Percentiles rank a stretch among this genome's conserved stretches.
Evolutionary conservation across 2,888 invertebrate genomes (phyloP).

Genomic region (Synanthedon myopaeformis): DNA sequence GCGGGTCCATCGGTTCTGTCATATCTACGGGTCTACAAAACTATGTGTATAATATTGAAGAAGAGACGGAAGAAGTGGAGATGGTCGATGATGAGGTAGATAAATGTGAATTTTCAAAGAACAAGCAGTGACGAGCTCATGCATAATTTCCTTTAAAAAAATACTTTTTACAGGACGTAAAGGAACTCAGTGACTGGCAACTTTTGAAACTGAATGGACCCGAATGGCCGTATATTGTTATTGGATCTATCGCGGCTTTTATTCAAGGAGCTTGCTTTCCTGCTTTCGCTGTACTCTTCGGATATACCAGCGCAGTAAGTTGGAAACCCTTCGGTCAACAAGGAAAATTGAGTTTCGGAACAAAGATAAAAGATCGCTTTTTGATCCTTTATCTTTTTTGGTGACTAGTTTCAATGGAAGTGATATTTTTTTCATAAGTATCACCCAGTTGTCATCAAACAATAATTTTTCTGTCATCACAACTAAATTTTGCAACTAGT

Average conservation of each 20-base stretch:
- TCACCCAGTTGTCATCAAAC: too few relatives aligned
- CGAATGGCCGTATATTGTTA: conserved; percentile 73
- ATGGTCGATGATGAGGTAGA: conserved; percentile 39
- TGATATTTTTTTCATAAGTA: too few relatives aligned
- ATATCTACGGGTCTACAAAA: conserved; percentile 51
- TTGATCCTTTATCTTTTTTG: too few relatives aligned
- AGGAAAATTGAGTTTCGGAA: too few relatives aligned
- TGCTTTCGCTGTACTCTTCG: conserved; percentile 75
- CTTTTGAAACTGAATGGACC: conserved; percentile 72
- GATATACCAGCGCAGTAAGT: conserved; percentile 72
- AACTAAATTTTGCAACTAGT: too few relatives aligned
- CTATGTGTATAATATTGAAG: conserved; percentile 45
- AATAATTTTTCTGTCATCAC: too few relatives aligned
- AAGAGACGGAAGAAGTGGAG: conserved; percentile 35
- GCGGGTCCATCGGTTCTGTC: conserved; percentile 52
- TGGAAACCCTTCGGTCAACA: conserved; percentile 11
- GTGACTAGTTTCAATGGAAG: too few relatives aligned
- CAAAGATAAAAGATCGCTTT: too few relatives aligned
- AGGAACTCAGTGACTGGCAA: conserved; percentile 52
- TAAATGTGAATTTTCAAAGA: background rate
- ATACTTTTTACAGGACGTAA: conserved; percentile 27
- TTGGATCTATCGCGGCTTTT: conserved; percentile 74
- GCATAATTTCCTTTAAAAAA: background rate
- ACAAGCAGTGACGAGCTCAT: conserved; percentile 8
- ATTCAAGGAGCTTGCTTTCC: conserved; percentile 76